phyloP scores from a whole-genome alignment of 2,888 invertebrate genomes.

The Dermolepida albohirtum region DNA sequence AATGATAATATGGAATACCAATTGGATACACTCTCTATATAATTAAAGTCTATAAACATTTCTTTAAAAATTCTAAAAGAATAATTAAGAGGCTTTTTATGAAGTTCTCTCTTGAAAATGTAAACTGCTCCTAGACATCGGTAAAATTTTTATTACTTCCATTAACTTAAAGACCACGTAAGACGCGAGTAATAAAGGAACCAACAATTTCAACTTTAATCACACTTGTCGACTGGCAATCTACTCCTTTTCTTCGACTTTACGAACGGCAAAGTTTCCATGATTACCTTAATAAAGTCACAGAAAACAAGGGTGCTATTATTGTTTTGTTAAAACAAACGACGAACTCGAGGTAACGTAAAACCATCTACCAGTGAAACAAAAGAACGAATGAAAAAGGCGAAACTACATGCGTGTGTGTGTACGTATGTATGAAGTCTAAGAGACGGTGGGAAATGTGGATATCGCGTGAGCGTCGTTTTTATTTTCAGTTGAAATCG shows the following conservation, averaged over 20 bases:
- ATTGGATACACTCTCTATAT: too few relatives aligned
- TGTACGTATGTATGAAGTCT: neutral
- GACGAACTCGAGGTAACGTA: neutral
- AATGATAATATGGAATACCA: too few relatives aligned
- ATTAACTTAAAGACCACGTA: constrained; percentile 37
- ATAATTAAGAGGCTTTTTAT: too few relatives aligned
- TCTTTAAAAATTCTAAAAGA: too few relatives aligned
- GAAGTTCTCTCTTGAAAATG: too few relatives aligned
- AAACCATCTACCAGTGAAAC: too few relatives aligned
- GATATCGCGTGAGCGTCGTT: constrained; percentile 6
- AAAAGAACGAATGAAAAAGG: neutral
- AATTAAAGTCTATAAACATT: too few relatives aligned
- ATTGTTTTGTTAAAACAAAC: constrained; percentile 28
- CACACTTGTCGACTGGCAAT: constrained; percentile 7
- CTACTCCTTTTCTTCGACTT: constrained; percentile 1
- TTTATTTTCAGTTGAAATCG: constrained; percentile 9
- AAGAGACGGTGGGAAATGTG: constrained; percentile 1
- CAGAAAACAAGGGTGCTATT: neutral
- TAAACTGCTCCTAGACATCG: too few relatives aligned
- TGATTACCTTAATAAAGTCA: constrained; percentile 31
- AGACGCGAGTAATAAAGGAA: constrained; percentile 33
- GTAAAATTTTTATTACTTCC: constrained; percentile 35
- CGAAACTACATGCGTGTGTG: neutral
- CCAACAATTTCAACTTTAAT: constrained; percentile 23
- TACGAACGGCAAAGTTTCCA: constrained; percentile 16